Evolutionary conservation across 2,888 invertebrate species (phyloP).

Genomic region (Encarsia formosa): DNA sequence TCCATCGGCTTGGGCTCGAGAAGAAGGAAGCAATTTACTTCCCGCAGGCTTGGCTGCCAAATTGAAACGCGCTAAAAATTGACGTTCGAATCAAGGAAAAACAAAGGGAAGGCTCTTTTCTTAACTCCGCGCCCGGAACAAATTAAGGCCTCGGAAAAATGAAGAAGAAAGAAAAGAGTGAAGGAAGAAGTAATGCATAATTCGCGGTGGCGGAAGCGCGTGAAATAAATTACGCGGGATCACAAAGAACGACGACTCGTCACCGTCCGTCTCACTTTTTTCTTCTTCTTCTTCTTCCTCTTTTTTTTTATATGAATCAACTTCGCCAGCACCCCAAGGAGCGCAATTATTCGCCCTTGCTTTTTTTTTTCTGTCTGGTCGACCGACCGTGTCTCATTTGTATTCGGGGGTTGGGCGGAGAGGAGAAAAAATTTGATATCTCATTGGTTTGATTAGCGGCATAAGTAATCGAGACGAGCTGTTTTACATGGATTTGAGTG

Average conservation of each 20-base stretch:
- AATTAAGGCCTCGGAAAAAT: slow-evolving; percentile 14
- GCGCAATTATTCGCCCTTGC: slow-evolving; percentile 46
- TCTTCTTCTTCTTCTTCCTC: not conserved
- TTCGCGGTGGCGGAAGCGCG: slow-evolving; percentile 37
- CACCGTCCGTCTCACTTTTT: not conserved
- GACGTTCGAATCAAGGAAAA: no score
- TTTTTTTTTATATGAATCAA: not conserved
- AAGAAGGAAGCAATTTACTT: no score
- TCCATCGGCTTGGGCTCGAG: no score
- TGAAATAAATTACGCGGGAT: slow-evolving; percentile 52
- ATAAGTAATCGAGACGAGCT: no score
- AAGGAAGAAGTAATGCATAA: slow-evolving; percentile 43
- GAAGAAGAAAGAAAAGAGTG: slow-evolving; percentile 10
- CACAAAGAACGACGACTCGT: slow-evolving; percentile 40
- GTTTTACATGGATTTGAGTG: no score
- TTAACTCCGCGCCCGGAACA: no score
- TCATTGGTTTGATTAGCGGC: no score
- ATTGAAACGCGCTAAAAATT: no score
- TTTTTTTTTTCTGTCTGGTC: slow-evolving; percentile 21
- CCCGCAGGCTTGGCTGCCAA: no score
- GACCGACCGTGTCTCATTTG: not conserved
- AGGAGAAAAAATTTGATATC: no score
- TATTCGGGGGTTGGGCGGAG: not conserved
- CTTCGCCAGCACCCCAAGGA: slow-evolving; percentile 34
- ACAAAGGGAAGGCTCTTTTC: no score